phyloP scores from a whole-genome alignment of 2,888 invertebrate genomes.

The Smittia aterrima region DNA sequence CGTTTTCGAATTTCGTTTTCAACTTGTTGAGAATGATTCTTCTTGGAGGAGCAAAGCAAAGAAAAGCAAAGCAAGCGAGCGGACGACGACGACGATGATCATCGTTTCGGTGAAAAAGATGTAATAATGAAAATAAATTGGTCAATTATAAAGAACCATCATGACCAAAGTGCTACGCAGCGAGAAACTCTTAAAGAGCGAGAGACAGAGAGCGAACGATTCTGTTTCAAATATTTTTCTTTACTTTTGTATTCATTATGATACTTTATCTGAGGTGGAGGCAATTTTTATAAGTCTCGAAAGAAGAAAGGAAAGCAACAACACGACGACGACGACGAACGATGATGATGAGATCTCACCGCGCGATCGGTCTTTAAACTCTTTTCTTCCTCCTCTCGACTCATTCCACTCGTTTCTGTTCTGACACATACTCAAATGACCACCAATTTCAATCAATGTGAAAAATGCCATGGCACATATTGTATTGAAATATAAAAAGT shows the following conservation, averaged over 20 bases:
- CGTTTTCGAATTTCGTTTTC: background rate
- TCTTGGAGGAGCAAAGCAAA: background rate
- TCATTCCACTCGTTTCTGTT: background rate
- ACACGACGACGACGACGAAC: background rate
- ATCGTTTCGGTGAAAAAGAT: slow-evolving; percentile 41
- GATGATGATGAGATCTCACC: too few relatives aligned
- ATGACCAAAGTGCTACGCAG: slow-evolving; percentile 41
- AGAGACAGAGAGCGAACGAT: background rate
- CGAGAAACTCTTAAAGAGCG: slow-evolving; percentile 25
- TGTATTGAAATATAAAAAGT: background rate
- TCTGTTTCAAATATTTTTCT: background rate
- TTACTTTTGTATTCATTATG: slow-evolving; percentile 8
- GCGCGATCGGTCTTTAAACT: slow-evolving; percentile 23
- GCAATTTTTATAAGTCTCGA: background rate
- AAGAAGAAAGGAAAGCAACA: background rate
- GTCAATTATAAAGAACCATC: slow-evolving; percentile 40
- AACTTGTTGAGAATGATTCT: background rate
- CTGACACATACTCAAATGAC: slow-evolving; percentile 35
- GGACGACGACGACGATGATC: slow-evolving; percentile 33
- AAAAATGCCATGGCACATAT: slow-evolving; percentile 25
- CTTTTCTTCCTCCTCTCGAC: background rate
- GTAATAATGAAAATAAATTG: slow-evolving; percentile 42
- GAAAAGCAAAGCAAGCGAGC: too few relatives aligned
- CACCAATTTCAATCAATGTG: slow-evolving; percentile 34
- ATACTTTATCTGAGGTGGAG: background rate